Evolutionary conservation across 1,140 invertebrate species (phyloP), one percentile per base, ranked within the genome.

Genomic region (Triops longicaudatus): DNA sequence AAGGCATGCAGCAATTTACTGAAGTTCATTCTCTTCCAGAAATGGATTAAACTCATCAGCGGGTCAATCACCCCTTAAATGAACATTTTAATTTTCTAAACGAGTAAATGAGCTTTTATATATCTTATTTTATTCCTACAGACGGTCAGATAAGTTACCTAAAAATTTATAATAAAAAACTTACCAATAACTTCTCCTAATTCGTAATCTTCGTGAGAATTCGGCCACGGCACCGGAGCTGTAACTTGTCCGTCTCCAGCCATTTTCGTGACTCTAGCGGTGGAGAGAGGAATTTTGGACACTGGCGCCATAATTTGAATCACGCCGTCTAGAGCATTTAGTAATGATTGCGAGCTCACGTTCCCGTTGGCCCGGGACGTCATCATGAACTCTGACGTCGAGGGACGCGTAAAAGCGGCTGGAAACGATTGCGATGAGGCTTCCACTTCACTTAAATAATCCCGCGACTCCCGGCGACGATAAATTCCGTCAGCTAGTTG

Each of bases 121-220:
- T n/a, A 22, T 12, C 27, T 3, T 14, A 42, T 17, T 37, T 28
- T 75, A n/a, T 27, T 5, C 26, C 22, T 22, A 26, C 37, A 27
- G n/a, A 26, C 6, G 11, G 6, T 14, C 11, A 43, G 26, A 42
- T 27, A 26, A 37, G 22, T 74, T 76, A 26, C 26, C 4, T 37
- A 44, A 75, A 1, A 75, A 63, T 41, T 37, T 26, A 27, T 26
- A 26, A 50, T 41, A 27, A 75, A 81, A 82, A 83, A 82, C 86
- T 88, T 86, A 93, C 96, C 96, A 82, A 98, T 98, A 81, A 98
- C 92, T 87, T 98, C 95, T 81, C 91, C 90, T 78, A 98, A 87
- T 85, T 97, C 95, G 86, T 98, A 98, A 83, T 96, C 94, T 82
- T 97, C 93, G 85, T 94, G 93, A 81, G 89, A 90, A 86, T 96